These are phyloP conservation scores for Oryctes rhinoceros DNA, from an alignment of 1,140 invertebrate genomes.

Conservation along the genomic window DNA sequence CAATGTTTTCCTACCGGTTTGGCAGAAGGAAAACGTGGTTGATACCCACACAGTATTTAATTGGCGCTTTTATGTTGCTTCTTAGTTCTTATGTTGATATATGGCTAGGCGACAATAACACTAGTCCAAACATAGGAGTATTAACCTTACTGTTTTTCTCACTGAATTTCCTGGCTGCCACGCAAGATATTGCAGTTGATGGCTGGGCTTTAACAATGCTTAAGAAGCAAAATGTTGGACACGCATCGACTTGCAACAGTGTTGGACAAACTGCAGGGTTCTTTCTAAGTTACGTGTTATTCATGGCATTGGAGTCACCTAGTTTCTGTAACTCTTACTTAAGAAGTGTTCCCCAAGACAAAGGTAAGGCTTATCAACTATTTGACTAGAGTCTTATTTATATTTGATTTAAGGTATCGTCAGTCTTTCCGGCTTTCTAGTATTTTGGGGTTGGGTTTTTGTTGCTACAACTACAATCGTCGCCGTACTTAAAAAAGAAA, in stretches of 20 bases:
- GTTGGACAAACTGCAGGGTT: constrained; percentile 98
- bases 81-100: constrained; percentile 78
- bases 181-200: constrained; percentile 99
- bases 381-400: neutral
- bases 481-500: constrained; percentile 89
- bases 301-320: constrained; percentile 95
- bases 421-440: constrained; percentile 89
- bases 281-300: constrained; percentile 97
- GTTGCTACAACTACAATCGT: constrained; percentile 90
- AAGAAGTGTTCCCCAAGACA: constrained; percentile 72
- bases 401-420: constrained; percentile 70
- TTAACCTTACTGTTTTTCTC: constrained; percentile 90
- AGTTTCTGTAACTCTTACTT: constrained; percentile 97
- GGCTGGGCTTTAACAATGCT: constrained; percentile 99
- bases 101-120: constrained; percentile 75
- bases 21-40: constrained; percentile 98
- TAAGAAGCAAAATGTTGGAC: constrained; percentile 95
- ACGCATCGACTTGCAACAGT: constrained; percentile 98
- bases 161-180: constrained; percentile 96
- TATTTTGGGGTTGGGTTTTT: constrained; percentile 96
- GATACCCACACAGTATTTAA: constrained; percentile 88
- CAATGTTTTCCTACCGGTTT: constrained; percentile 82
- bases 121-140: constrained; percentile 79
- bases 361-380: constrained; percentile 61
- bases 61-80: constrained; percentile 86